Evolutionary conservation across 2,888 invertebrate genomes (phyloP).

Genomic region (Acanthococcus lagerstroemiae): DNA sequence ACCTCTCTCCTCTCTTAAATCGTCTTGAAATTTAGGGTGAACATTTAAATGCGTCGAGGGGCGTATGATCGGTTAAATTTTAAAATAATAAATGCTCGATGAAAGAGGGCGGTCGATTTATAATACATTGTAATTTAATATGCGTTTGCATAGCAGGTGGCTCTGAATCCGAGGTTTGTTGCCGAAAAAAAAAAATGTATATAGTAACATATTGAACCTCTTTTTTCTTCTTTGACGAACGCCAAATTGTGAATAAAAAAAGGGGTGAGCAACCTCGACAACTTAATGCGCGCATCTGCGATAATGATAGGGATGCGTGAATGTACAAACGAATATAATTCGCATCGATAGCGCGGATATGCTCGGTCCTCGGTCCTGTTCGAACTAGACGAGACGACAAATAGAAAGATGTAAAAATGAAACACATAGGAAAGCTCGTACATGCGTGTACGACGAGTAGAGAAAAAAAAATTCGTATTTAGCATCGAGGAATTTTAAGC

Average conservation of each 20-base stretch:
- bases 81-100: conserved; percentile 26
- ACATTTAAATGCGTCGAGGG: conserved; percentile 25
- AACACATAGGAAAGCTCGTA: too few relatives aligned
- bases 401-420: too few relatives aligned
- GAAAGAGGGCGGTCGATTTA: background rate
- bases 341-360: background rate
- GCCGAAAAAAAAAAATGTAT: background rate
- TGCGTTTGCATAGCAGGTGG: conserved; percentile 6
- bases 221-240: background rate
- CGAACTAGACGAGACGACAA: too few relatives aligned
- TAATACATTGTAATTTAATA: conserved; percentile 26
- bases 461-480: background rate
- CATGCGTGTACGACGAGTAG: too few relatives aligned
- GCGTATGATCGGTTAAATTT: conserved; percentile 22
- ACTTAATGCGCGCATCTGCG: conserved; percentile 23
- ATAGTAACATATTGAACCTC: background rate
- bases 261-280: conserved; percentile 17
- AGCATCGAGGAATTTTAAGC: conserved; percentile 2
- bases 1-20: background rate
- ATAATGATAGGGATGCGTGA: conserved; percentile 3
- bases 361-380: background rate
- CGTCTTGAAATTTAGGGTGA: conserved; percentile 24
- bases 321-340: background rate
- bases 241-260: background rate
- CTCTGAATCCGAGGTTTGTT: background rate